Base-by-base conservation (phyloP, 2,113 vertebrate species). In the Eleginops maclovinus region DNA sequence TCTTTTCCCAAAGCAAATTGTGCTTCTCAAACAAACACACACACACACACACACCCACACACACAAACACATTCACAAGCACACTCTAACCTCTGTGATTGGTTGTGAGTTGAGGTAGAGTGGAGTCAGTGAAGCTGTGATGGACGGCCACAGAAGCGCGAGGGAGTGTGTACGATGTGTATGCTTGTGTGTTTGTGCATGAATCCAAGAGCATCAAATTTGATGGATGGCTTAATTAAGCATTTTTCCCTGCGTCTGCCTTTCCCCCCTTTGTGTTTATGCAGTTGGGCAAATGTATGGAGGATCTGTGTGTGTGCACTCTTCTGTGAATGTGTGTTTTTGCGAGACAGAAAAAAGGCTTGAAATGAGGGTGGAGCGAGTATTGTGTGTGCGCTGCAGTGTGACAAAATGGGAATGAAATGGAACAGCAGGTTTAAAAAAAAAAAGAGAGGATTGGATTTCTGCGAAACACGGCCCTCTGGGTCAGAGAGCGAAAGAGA, bases 381-480 rank as follows among this genome's bases (percentile, higher is more conserved):
- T 76, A 76, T 91, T 91, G 86, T 91, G 82, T 87, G 91, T 76
- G 76, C 89, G 90, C 82, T 80, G 89, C 85, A 84, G 82, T 93
- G 90, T 92, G 89, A 90, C 91, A 93, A 88, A 92, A 91, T 87
- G 85, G 82, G 84, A 89, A 81, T 84, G 87, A 88, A 92, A 92
- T 91, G 87, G 89, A 93, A 93, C 87, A 91, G 87, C 84, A 69
- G 90, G 76, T 93, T 91, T 90, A 60, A 88, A 88, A 49, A 59
- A 92, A 89, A 87, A 75, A 92, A 83, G 82, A 90, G 83, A 72
- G 89, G 90, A 93, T 93, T 93, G 90, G 90, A 92, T 93, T 91
- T 91, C 69, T 54, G 82, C 73, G 59, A 82, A 88, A 90, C 89
- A 80, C 51, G 68, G 81, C 88, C 90, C 89, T 88, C 79, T 86